Evolutionary conservation across 1,140 invertebrate species (phyloP), one percentile per base, ranked within the genome.

Genomic region (Magallana gigas): DNA sequence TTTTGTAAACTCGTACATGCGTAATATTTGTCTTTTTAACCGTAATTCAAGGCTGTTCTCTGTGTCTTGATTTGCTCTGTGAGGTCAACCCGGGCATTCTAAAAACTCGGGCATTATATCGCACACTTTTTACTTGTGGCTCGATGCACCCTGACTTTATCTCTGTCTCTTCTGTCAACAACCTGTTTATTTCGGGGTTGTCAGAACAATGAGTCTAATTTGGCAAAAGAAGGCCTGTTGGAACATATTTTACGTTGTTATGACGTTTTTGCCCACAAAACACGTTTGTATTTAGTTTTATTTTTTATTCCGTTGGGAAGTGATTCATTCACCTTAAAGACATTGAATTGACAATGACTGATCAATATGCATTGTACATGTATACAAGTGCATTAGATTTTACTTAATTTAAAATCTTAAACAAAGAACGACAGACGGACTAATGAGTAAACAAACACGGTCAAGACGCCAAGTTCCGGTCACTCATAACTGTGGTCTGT

Each of bases 11-110:
- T 76, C 68, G 68, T 36, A 29, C 68, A 76, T 76, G 68, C 68
- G 68, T 76, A 76, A 76, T 76, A 76, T 23, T 76, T 76, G 68
- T 76, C 68, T 76, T 76, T 76, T 76, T 76, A 76, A 29, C 68
- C 23, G 68, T 76, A 29, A 76, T 76, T 76, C 68, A 76, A 76
- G 68, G 68, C 36, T 76, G 68, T 29, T 18, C 23, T 76, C 23
- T 23, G 68, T 76, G 23, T 76, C 68, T 76, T 76, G 68, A 76
- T 29, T 76, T 29, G 68, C 23, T 76, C 23, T 76, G 12, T 36
- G 9, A 76, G 68, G 23, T 76, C 68, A 76, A 11, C 9, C 36
- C 23, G 68, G 68, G 36, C 68, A 76, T 76, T 76, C 8, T 76
- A 23, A 36, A 76, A 76, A 36, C 12, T 76, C 23, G 68, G 29